These are phyloP conservation scores for Limulus polyphemus DNA, from an alignment of 2,888 invertebrate genomes.

Conservation along the genomic window DNA sequence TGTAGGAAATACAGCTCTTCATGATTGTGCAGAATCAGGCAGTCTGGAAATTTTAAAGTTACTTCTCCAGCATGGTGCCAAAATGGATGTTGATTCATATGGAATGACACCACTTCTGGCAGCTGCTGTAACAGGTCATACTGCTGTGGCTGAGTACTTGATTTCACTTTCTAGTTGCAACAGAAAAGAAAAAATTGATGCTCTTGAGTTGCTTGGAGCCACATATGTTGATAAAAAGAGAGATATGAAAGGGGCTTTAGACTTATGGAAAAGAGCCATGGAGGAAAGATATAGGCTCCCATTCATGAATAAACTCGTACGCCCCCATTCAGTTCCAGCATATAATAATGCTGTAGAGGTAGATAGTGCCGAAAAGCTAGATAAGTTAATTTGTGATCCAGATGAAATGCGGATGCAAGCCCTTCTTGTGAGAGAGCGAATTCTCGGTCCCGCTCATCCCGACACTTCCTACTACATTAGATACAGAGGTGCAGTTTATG, in stretches of 20 bases:
- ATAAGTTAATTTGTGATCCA: conserved; percentile 78
- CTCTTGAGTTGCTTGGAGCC: conserved; percentile 79
- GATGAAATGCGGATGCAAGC: conserved; percentile 89
- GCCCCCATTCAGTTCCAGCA: conserved; percentile 52
- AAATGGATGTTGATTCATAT: conserved; percentile 87
- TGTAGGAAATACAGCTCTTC: conserved; percentile 75
- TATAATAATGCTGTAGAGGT: conserved; percentile 82
- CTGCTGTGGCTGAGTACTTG: conserved; percentile 82
- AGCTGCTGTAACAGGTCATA: conserved; percentile 77
- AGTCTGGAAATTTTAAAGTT: conserved; percentile 82
- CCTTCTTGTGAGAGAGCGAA: conserved; percentile 77
- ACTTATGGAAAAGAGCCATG: conserved; percentile 83
- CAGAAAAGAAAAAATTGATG: conserved; percentile 57
- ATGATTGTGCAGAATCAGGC: conserved; percentile 94
- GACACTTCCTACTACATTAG: conserved; percentile 94
- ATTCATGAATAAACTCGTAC: conserved; percentile 6
- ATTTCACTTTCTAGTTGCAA: conserved; percentile 60
- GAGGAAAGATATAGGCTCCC: conserved; percentile 51
- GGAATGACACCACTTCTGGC: conserved; percentile 92
- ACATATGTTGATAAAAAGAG: conserved; percentile 93
- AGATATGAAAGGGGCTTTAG: conserved; percentile 79
- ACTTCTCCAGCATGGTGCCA: conserved; percentile 71
- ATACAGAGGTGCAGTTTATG: conserved; percentile 83
- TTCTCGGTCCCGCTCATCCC: conserved; percentile 81
- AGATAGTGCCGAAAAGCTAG: conserved; percentile 58